Percentiles rank a stretch among this genome's conserved stretches.
These are phyloP conservation scores for Delichon dasypus DNA, from an alignment of 2,797 vertebrate species.

Conservation along the genomic window DNA sequence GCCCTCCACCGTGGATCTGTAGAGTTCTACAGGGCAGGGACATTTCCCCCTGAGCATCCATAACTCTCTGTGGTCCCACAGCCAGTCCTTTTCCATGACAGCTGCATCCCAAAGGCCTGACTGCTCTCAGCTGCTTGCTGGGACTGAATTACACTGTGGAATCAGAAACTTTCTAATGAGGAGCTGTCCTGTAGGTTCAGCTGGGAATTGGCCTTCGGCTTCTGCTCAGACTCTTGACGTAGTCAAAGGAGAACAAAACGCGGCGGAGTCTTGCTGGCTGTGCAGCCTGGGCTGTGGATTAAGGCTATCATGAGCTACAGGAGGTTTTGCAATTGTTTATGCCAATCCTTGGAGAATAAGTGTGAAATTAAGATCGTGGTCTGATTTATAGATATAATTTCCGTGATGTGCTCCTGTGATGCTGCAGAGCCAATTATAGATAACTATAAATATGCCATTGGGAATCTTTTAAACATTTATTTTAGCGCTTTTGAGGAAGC, in stretches of 20 bases:
- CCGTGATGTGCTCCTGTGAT: background rate
- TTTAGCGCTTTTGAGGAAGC: slow-evolving; percentile 2
- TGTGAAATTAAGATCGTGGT: background rate
- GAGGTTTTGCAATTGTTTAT: background rate
- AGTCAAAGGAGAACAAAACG: background rate
- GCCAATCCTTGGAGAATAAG: background rate
- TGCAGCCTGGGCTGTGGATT: background rate
- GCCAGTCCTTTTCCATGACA: background rate
- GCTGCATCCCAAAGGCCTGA: background rate
- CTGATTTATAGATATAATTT: slow-evolving; percentile 2
- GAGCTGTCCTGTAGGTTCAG: background rate
- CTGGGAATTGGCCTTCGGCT: background rate
- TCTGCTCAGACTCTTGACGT: background rate
- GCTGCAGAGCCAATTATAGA: slow-evolving; percentile 42
- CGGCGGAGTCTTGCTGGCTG: background rate
- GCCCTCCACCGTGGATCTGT: background rate
- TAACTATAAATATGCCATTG: slow-evolving; percentile 14
- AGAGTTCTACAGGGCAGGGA: background rate
- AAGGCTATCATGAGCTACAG: background rate
- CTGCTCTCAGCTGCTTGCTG: background rate
- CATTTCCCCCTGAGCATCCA: fast-evolving
- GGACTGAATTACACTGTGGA: background rate
- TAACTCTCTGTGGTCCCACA: fast-evolving
- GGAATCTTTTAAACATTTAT: slow-evolving; percentile 2
- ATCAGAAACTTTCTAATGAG: background rate